Evolutionary conservation across 2,113 vertebrate genomes (phyloP).

Genomic region (Anhinga rufa): DNA sequence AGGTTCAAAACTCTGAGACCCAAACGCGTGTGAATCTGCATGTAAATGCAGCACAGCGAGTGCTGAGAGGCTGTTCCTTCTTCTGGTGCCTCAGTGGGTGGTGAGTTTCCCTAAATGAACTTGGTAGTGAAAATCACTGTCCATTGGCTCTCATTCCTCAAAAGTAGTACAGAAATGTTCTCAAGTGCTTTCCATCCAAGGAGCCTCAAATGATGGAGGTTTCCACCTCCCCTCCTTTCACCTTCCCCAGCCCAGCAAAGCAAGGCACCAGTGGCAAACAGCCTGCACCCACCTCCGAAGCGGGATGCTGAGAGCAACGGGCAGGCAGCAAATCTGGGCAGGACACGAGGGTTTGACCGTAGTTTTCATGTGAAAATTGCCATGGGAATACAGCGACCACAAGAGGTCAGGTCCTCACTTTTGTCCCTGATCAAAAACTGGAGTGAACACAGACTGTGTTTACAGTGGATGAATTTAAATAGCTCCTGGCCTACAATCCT

Average conservation of each 20-base stretch:
- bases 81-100: not conserved
- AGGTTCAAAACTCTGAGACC: not conserved
- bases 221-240: not conserved
- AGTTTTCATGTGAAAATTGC: not conserved
- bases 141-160: not conserved
- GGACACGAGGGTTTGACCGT: fast-evolving
- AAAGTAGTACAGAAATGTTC: not conserved
- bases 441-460: not conserved
- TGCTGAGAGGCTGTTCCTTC: fast-evolving
- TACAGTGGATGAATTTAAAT: not conserved
- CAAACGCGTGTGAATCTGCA: fast-evolving
- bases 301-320: not conserved
- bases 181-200: not conserved
- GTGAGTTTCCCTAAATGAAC: not conserved
- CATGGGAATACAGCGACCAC: not conserved
- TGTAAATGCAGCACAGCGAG: fast-evolving
- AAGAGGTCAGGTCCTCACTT: constrained; percentile 50
- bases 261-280: not conserved
- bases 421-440: not conserved
- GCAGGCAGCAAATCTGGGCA: not conserved
- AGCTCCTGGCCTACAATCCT: not conserved
- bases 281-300: not conserved
- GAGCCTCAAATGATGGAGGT: not conserved
- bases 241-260: not conserved
- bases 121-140: not conserved